Evolutionary conservation across 2,888 invertebrate species (phyloP).

Genomic region (Thymelicus sylvestris): DNA sequence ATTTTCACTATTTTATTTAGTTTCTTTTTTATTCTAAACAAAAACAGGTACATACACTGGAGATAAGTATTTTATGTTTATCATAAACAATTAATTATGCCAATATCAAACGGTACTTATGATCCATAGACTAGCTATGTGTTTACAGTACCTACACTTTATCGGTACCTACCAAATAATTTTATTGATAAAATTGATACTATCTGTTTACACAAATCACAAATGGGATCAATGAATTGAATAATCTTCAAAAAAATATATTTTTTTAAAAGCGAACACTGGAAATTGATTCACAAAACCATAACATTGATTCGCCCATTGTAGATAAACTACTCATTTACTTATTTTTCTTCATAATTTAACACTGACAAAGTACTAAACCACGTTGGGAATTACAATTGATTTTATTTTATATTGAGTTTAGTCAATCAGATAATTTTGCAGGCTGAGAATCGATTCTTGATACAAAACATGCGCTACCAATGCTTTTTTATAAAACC

Average conservation of each 20-base stretch:
- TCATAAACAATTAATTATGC: background rate
- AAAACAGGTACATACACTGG: conserved; percentile 1
- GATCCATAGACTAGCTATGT: conserved; percentile 2
- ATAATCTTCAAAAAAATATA: background rate
- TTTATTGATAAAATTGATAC: background rate
- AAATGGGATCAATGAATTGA: background rate
- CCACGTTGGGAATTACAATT: no score
- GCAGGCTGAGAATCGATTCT: background rate
- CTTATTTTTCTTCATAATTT: no score
- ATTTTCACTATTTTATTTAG: no score
- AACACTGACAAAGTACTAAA: no score
- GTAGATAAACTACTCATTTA: no score
- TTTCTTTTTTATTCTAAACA: background rate
- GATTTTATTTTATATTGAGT: background rate
- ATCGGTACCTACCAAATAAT: conserved; percentile 4
- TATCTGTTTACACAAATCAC: background rate
- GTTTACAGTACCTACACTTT: background rate
- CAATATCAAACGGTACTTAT: background rate
- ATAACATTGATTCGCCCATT: no score
- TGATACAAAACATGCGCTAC: background rate
- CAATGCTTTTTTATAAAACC: no score
- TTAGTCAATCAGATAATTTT: background rate
- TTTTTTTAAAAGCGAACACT: background rate
- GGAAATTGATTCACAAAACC: background rate
- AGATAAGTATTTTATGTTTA: background rate